Evolutionary conservation across 2,113 vertebrate genomes (phyloP).

Genomic region (Orcinus orca): DNA sequence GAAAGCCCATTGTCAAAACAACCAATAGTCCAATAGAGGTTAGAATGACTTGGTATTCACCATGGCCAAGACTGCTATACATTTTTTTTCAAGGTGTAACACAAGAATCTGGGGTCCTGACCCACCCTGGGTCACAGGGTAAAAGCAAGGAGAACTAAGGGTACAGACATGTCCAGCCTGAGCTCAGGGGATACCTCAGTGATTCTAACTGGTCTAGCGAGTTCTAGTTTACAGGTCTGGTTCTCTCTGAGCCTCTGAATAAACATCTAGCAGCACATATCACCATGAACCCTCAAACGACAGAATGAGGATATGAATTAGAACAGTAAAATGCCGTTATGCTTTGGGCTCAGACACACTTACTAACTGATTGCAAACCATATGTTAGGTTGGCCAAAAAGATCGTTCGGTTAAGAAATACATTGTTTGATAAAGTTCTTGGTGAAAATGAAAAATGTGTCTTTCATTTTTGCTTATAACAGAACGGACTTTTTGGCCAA

Average conservation of each 20-base stretch:
- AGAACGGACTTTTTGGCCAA: too few relatives aligned
- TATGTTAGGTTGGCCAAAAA: neutral
- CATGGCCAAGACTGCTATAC: too few relatives aligned
- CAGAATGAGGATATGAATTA: neutral
- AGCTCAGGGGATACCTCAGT: neutral
- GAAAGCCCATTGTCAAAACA: neutral
- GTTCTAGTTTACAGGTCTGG: neutral
- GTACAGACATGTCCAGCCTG: neutral
- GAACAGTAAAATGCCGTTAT: neutral
- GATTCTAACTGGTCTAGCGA: neutral
- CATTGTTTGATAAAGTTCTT: too few relatives aligned
- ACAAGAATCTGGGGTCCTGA: neutral
- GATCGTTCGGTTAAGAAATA: too few relatives aligned
- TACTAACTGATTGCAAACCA: neutral
- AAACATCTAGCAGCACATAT: neutral
- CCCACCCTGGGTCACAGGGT: neutral
- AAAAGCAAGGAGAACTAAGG: neutral
- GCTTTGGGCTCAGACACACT: neutral
- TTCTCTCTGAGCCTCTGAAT: neutral
- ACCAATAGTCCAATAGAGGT: accelerated
- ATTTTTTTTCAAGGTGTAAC: neutral
- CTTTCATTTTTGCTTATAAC: too few relatives aligned
- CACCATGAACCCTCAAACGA: neutral
- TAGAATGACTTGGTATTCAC: neutral
- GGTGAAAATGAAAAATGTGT: too few relatives aligned